Percentiles rank a stretch among this genome's conserved stretches.
phyloP scores from a whole-genome alignment of 2,888 invertebrate species.

The Eupithecia subfuscata region DNA sequence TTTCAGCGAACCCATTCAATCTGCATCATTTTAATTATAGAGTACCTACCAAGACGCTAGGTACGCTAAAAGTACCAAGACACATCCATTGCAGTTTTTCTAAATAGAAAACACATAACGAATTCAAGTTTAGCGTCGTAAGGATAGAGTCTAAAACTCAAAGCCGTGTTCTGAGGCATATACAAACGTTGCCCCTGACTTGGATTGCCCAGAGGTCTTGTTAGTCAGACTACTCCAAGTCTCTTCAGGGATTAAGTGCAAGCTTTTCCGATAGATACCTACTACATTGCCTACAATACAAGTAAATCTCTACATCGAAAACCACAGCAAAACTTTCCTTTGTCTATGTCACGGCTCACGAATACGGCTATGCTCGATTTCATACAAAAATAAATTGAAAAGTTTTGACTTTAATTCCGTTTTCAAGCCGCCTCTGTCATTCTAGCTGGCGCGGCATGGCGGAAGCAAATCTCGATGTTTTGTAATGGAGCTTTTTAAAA shows the following conservation, averaged over 20 bases:
- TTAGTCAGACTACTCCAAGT: slow-evolving; percentile 28
- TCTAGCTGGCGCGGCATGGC: slow-evolving; percentile 75
- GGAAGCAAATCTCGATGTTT: slow-evolving; percentile 84
- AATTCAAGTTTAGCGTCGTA: slow-evolving; percentile 77
- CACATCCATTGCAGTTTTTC: slow-evolving; percentile 51
- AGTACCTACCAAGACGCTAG: not conserved
- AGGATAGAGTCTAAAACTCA: slow-evolving; percentile 56
- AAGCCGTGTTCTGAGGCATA: slow-evolving; percentile 42
- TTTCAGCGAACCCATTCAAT: not conserved
- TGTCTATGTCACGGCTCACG: slow-evolving; percentile 54
- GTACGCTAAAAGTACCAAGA: slow-evolving; percentile 49
- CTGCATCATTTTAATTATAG: not conserved
- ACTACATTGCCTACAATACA: slow-evolving; percentile 16
- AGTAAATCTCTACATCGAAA: slow-evolving; percentile 35
- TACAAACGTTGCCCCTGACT: slow-evolving; percentile 22
- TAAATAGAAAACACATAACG: slow-evolving; percentile 71
- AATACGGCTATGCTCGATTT: slow-evolving; percentile 69
- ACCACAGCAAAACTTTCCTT: slow-evolving; percentile 51
- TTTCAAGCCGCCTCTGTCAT: slow-evolving; percentile 67
- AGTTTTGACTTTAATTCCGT: slow-evolving; percentile 79
- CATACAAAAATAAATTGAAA: slow-evolving; percentile 78
- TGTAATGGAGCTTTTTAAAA: slow-evolving; percentile 85
- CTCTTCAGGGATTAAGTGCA: slow-evolving; percentile 29
- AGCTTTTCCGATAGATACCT: slow-evolving; percentile 26
- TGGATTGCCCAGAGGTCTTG: slow-evolving; percentile 39